These are phyloP conservation scores for Dromius quadrimaculatus DNA, from an alignment of 2,888 invertebrate species.

Conservation along the genomic window DNA sequence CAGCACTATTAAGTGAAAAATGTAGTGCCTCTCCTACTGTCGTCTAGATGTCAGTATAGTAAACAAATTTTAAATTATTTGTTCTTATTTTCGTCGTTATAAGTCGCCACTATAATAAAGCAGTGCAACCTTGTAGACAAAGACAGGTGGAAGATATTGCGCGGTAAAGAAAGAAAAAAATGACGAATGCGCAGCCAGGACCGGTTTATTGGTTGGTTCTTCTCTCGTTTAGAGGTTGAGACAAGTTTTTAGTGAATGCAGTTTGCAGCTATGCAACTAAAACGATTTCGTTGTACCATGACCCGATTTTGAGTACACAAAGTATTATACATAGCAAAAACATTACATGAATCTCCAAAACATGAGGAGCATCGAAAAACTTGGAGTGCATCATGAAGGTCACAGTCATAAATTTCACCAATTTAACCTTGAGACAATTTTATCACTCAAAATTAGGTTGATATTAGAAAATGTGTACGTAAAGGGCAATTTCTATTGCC, in stretches of 20 bases:
- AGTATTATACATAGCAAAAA: constrained; percentile 63
- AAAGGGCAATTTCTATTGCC: constrained; percentile 10
- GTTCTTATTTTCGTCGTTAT: constrained; percentile 54
- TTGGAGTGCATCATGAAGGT: constrained; percentile 57
- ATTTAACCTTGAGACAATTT: constrained; percentile 9
- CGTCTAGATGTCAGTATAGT: no score
- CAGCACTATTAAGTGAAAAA: no score
- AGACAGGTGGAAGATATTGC: constrained; percentile 59
- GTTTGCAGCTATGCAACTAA: constrained; percentile 64
- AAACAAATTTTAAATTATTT: no score
- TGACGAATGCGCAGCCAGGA: constrained; percentile 63
- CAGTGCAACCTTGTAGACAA: constrained; percentile 56
- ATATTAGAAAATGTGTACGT: no score
- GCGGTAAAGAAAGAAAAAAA: constrained; percentile 60
- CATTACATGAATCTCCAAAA: constrained; percentile 56
- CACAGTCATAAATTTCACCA: constrained; percentile 55
- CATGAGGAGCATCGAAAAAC: constrained; percentile 41
- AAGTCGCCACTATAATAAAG: constrained; percentile 53
- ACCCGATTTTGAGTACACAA: constrained; percentile 65
- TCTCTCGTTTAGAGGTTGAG: constrained; percentile 64
- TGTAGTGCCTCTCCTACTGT: no score
- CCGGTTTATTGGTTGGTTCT: constrained; percentile 64
- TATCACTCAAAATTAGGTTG: constrained; percentile 30
- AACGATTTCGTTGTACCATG: constrained; percentile 67
- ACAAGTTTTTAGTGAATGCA: constrained; percentile 65